These are phyloP conservation scores for Drosophila nr. medialis DNA, from an alignment of 2,888 invertebrate species.

Conservation along the genomic window DNA sequence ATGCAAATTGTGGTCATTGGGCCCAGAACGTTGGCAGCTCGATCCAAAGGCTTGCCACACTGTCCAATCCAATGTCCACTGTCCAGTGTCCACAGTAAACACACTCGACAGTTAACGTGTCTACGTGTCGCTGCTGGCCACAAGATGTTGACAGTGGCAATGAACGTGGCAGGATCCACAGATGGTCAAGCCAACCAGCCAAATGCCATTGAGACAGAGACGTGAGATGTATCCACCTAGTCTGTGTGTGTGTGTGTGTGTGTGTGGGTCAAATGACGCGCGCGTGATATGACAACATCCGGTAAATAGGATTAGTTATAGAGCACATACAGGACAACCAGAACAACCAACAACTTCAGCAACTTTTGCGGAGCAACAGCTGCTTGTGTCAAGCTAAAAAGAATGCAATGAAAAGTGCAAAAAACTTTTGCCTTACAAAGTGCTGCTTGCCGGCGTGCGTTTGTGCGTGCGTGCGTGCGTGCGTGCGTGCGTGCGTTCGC, in stretches of 20 bases:
- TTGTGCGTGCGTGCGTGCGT: conserved; percentile 3
- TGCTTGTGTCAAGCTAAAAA: conserved; percentile 61
- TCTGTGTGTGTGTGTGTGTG: conserved; percentile 14
- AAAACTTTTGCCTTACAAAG: conserved; percentile 45
- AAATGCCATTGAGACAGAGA: conserved; percentile 35
- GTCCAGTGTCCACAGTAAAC: background rate
- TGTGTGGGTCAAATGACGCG: conserved; percentile 71
- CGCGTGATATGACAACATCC: conserved; percentile 74
- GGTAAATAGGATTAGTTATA: conserved; percentile 68
- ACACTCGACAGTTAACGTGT: conserved; percentile 4
- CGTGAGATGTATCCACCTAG: conserved; percentile 43
- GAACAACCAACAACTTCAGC: background rate
- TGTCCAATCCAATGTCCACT: background rate
- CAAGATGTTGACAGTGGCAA: conserved; percentile 79
- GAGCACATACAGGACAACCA: conserved; percentile 29
- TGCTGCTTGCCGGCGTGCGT: conserved; percentile 12
- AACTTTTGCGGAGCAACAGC: conserved; percentile 58
- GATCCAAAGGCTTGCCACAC: background rate
- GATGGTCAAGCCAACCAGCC: conserved; percentile 57
- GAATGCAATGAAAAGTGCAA: conserved; percentile 68
- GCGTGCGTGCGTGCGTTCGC: background rate
- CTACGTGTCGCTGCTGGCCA: conserved; percentile 66
- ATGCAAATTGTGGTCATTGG: conserved; percentile 71
- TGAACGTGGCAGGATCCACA: conserved; percentile 65
- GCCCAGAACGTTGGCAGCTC: conserved; percentile 1